These are phyloP conservation scores for Dasyornis broadbenti DNA, from an alignment of 2,113 vertebrate genomes.

Conservation along the genomic window DNA sequence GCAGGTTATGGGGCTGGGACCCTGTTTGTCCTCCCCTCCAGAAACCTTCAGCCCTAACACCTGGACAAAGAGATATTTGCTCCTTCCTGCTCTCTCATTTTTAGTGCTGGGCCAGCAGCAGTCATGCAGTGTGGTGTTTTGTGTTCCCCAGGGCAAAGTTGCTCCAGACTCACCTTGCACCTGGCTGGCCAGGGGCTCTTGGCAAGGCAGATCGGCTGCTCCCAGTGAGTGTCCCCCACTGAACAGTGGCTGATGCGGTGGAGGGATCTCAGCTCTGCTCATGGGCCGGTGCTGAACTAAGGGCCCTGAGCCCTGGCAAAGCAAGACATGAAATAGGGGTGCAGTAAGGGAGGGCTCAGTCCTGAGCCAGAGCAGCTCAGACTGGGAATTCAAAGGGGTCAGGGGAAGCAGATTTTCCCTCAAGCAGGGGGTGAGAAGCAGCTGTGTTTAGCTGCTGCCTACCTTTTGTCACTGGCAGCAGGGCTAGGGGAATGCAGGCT, in stretches of 20 bases:
- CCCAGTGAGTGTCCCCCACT: not conserved
- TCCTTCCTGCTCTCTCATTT: not conserved
- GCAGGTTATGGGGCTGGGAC: not conserved
- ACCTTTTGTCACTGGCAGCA: not conserved
- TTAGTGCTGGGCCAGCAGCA: fast-evolving
- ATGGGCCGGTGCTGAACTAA: not conserved
- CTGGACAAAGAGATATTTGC: not conserved
- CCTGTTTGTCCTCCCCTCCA: fast-evolving
- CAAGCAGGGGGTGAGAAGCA: not conserved
- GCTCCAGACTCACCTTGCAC: fast-evolving
- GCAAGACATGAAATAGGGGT: not conserved
- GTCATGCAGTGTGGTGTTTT: fast-evolving
- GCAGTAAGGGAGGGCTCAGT: not conserved
- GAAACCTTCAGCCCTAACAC: not conserved
- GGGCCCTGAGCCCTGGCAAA: not conserved
- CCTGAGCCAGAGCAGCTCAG: not conserved
- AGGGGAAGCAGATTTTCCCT: not conserved
- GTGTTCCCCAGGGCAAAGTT: not conserved
- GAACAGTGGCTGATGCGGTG: not conserved
- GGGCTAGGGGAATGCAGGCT: not conserved
- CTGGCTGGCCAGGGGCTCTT: not conserved
- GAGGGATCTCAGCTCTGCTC: not conserved
- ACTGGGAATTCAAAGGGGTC: not conserved
- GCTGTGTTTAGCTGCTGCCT: not conserved
- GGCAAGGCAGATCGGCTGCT: not conserved